Evolutionary conservation across 1,140 invertebrate genomes (phyloP).

Genomic region (Pseudoatta argentina): DNA sequence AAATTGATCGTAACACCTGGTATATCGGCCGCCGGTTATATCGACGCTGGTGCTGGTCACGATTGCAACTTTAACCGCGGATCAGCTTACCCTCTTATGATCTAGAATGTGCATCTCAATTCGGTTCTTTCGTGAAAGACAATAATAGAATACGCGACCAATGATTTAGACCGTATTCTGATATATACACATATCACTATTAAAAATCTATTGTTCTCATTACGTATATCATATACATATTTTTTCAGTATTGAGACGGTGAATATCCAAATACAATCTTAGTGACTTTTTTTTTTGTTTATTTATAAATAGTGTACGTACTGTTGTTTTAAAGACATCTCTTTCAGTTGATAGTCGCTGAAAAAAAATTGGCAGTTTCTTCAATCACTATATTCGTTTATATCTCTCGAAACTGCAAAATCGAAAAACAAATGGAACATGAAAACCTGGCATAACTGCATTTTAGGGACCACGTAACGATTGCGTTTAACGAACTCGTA

Average conservation of each 20-base stretch:
- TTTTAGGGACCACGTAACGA: conserved; percentile 42
- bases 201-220: no score
- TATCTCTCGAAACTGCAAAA: conserved; percentile 18
- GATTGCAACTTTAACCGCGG: conserved; percentile 70
- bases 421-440: conserved; percentile 31
- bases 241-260: no score
- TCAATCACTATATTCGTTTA: conserved; percentile 42
- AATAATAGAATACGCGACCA: not conserved
- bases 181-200: no score
- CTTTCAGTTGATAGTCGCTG: not conserved
- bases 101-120: conserved; percentile 56
- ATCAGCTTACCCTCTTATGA: conserved; percentile 58
- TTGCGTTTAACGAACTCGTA: conserved; percentile 53
- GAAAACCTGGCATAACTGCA: conserved; percentile 31
- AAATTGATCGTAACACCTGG: conserved; percentile 86
- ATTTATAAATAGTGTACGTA: conserved; percentile 44
- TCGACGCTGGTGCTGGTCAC: conserved; percentile 65
- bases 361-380: conserved; percentile 23
- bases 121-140: not conserved
- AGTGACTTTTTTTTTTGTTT: not conserved
- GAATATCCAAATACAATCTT: no score
- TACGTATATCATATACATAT: no score
- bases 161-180: conserved; percentile 29
- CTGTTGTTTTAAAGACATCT: not conserved
- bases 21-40: conserved; percentile 81